These are phyloP conservation scores for Megaustenia siamemsis DNA, from an alignment of 2,888 invertebrate species.

Conservation along the genomic window DNA sequence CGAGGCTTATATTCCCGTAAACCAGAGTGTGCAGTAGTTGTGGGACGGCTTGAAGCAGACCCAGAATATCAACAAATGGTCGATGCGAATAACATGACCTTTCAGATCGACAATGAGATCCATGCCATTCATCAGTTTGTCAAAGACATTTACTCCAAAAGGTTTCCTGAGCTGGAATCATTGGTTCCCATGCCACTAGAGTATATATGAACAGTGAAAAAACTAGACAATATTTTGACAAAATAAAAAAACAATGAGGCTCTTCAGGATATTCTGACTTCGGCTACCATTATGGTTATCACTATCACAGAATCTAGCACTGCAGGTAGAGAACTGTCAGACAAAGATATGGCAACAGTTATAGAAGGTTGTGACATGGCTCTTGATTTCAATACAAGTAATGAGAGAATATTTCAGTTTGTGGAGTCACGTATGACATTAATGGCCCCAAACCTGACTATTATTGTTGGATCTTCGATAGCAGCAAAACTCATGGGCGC, in stretches of 20 bases:
- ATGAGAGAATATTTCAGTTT: constrained; percentile 92
- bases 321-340: constrained; percentile 91
- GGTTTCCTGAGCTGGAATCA: constrained; percentile 98
- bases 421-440: no score
- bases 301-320: constrained; percentile 99
- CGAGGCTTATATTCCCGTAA: constrained; percentile 78
- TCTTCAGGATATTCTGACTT: constrained; percentile 94
- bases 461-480: no score
- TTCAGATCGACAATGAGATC: constrained; percentile 97
- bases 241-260: constrained; percentile 97
- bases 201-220: constrained; percentile 94
- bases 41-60: constrained; percentile 96
- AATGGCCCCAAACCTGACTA: no score
- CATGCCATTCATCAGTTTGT: constrained; percentile 95
- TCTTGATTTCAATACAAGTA: constrained; percentile 92
- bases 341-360: no score
- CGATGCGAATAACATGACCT: constrained; percentile 97
- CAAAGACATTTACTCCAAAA: constrained; percentile 90
- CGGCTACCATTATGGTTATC: constrained; percentile 99
- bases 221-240: no score
- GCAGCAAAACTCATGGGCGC: constrained; percentile 97
- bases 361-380: no score
- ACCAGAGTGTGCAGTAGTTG: constrained; percentile 80
- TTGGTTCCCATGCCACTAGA: constrained; percentile 95
- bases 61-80: constrained; percentile 98